Base-by-base conservation (phyloP, 2,113 vertebrate genomes). In the Progne subis region DNA sequence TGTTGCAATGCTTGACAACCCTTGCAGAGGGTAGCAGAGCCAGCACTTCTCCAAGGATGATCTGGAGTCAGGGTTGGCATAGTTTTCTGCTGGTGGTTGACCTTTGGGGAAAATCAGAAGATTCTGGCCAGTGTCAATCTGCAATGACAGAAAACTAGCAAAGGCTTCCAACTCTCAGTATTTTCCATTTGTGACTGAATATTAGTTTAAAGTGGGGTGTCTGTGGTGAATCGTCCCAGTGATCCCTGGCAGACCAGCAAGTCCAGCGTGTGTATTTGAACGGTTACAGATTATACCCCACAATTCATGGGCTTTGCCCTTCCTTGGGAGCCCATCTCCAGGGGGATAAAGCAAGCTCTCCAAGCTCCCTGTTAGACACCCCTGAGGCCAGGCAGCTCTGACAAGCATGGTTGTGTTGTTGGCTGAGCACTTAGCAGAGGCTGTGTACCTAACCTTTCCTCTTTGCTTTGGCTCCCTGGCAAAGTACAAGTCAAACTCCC, bases 401-500 rank as follows among this genome's bases (percentile, higher is more conserved):
- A 78, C 43, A 92, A 88, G 78, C 44, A 64, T 0, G 20, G 20
- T 2, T 18, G 26, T 25, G 61, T 13, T 92, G 50, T 82, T 91
- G 53, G 89, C 78, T 50, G 63, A 88, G 81, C 57, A 39, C 65
- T 89, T 69, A 71, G 77, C 44, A 89, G 69, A 92, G 25, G 26
- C 63, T 76, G 32, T 47, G 43, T 53, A 47, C 61, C 52, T 89
- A 92, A 86, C 60, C 68, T n/a, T 70, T 91, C 86, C 34, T 86
- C 92, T 97, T 93, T 81, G 59, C 82, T 81, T 92, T 83, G 72
- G 50, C 28, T 93, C 71, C 92, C 76, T 0, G 6, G 59, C 75
- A 80, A 90, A 94, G 72, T 18, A 84, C 39, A 92, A 93, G 61
- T 82, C 72, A 92, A 92, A 70, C 61, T 94, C 46, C 32, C 77